These are phyloP conservation scores for Iguana delicatissima DNA, from an alignment of 2,797 vertebrate species.

Conservation along the genomic window DNA sequence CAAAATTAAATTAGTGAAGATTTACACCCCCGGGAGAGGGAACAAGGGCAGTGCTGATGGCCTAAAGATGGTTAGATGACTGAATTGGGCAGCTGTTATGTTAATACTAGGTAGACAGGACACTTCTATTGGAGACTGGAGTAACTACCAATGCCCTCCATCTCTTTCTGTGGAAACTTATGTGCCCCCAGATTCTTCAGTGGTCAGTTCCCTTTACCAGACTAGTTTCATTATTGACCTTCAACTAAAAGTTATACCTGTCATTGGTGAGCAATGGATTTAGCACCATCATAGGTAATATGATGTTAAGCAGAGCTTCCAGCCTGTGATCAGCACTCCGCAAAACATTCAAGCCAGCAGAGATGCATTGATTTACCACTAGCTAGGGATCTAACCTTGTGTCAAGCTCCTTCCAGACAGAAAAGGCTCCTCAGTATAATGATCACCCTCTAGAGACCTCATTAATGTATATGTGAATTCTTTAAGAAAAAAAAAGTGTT, in stretches of 20 bases:
- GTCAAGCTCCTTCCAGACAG: conserved; percentile 31
- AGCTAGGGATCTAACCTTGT: conserved; percentile 36
- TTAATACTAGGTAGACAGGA: neutral
- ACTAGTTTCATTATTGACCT: neutral
- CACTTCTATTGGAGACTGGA: neutral
- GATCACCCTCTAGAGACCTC: conserved; percentile 38
- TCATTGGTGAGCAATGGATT: conserved; percentile 8
- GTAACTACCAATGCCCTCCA: neutral
- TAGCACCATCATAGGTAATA: neutral
- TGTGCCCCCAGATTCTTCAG: neutral
- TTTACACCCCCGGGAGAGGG: too few species aligned
- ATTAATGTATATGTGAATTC: conserved; percentile 24
- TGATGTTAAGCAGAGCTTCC: conserved; percentile 19
- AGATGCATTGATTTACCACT: conserved; percentile 32
- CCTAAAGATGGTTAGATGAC: neutral
- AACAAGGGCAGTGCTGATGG: too few species aligned
- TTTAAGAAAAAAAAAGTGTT: conserved; percentile 49
- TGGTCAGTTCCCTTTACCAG: neutral
- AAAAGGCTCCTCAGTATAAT: neutral
- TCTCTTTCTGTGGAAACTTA: neutral
- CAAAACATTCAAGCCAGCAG: conserved; percentile 27
- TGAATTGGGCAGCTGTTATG: neutral
- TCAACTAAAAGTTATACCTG: conserved; percentile 15
- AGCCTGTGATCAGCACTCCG: conserved; percentile 20
- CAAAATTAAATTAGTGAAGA: too few species aligned